A percentile compares a stretch with the other conserved stretches of the same genome.
These are phyloP conservation scores for Agonum fuliginosum DNA, from an alignment of 2,888 invertebrate species.

Conservation along the genomic window DNA sequence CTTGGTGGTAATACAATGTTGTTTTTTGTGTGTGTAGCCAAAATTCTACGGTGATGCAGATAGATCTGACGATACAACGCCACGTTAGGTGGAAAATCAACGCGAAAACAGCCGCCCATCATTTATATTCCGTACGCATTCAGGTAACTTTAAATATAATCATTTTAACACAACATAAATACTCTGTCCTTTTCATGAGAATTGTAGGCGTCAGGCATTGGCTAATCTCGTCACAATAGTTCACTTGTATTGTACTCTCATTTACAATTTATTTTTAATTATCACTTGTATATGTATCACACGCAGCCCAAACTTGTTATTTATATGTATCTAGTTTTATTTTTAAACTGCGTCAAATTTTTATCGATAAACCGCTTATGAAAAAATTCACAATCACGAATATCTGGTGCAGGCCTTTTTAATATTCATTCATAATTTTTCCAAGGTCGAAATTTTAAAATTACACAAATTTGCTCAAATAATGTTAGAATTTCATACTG, in stretches of 20 bases:
- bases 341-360: slow-evolving; percentile 29
- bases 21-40: slow-evolving; percentile 73
- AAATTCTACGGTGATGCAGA: slow-evolving; percentile 80
- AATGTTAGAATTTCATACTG: slow-evolving; percentile 16
- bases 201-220: slow-evolving; percentile 47
- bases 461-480: slow-evolving; percentile 29
- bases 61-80: slow-evolving; percentile 75
- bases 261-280: slow-evolving; percentile 35
- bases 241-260: slow-evolving; percentile 34
- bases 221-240: slow-evolving; percentile 47
- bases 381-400: slow-evolving; percentile 4
- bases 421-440: slow-evolving; percentile 6
- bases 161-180: slow-evolving; percentile 47
- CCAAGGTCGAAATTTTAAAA: slow-evolving; percentile 10
- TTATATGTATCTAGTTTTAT: slow-evolving; percentile 27
- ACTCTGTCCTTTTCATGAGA: slow-evolving; percentile 45
- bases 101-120: slow-evolving; percentile 53
- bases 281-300: slow-evolving; percentile 23
- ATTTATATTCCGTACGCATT: slow-evolving; percentile 55
- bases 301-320: slow-evolving; percentile 22
- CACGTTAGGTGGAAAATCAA: slow-evolving; percentile 46
- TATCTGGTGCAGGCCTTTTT: slow-evolving; percentile 16
- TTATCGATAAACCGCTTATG: slow-evolving; percentile 18
- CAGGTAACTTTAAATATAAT: slow-evolving; percentile 55
- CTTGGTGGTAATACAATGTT: background rate